Evolutionary conservation across 2,888 invertebrate genomes (phyloP).

Genomic region (Syrphus vitripennis): DNA sequence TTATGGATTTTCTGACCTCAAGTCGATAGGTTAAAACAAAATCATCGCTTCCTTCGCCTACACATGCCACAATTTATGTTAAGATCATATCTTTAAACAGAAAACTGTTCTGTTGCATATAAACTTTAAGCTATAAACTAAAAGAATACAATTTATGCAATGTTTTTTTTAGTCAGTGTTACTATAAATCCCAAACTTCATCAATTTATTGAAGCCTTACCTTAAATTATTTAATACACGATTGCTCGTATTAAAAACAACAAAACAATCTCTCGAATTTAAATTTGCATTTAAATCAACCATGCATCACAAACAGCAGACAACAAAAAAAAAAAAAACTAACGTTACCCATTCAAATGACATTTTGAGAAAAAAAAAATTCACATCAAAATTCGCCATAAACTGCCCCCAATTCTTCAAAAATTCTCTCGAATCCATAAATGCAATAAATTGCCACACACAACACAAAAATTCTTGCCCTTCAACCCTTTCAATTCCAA

Average conservation of each 20-base stretch:
- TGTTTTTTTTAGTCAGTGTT: background rate
- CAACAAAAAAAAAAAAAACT: background rate
- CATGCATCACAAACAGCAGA: too few relatives aligned
- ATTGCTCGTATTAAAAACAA: background rate
- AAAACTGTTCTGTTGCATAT: background rate
- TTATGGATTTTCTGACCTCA: background rate
- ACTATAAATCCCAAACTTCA: background rate
- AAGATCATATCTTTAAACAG: background rate
- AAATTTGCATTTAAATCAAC: conserved; percentile 13
- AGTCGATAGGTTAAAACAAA: too few relatives aligned
- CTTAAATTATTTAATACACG: background rate
- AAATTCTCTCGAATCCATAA: background rate
- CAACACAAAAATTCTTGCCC: conserved; percentile 5
- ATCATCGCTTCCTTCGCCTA: too few relatives aligned
- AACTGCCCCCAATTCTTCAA: background rate
- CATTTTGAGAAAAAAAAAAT: background rate
- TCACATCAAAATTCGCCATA: background rate
- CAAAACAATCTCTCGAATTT: background rate
- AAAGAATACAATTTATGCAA: background rate
- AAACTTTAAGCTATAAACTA: background rate
- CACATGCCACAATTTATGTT: background rate
- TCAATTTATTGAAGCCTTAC: background rate
- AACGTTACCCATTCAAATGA: background rate
- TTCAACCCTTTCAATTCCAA: conserved; percentile 15
- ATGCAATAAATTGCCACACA: background rate